Percentiles rank a stretch among this genome's conserved stretches.
Conservation (phyloP, 1,140 invertebrate genomes). For the Philopotamus ludificatus region DNA sequence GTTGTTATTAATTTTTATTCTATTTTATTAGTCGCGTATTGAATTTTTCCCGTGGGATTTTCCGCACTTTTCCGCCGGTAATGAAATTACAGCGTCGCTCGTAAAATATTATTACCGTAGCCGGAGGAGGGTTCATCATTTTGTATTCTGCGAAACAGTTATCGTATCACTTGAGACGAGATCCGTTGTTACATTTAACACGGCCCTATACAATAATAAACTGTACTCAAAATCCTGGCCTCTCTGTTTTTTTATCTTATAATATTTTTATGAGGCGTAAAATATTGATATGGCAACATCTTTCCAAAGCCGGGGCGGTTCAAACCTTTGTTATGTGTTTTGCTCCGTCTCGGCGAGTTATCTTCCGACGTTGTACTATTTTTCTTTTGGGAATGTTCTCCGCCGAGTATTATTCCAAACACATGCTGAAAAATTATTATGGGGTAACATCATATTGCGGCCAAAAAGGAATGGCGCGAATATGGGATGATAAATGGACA, state of each 20-base stretch:
- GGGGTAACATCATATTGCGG: slow-evolving; percentile 18
- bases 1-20: too few species aligned
- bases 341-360: slow-evolving; percentile 4
- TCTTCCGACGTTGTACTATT: slow-evolving; percentile 15
- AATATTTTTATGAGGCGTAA: slow-evolving; percentile 2
- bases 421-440: slow-evolving; percentile 12
- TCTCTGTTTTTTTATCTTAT: not conserved
- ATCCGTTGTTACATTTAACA: not conserved
- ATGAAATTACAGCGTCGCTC: not conserved
- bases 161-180: not conserved
- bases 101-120: not conserved
- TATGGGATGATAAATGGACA: slow-evolving; percentile 25
- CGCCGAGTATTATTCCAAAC: slow-evolving; percentile 12
- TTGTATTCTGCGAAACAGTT: not conserved
- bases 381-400: not conserved
- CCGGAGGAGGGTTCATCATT: not conserved
- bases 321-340: not conserved
- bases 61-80: too few species aligned
- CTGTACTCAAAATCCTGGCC: not conserved
- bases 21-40: too few species aligned
- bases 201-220: not conserved
- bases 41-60: too few species aligned
- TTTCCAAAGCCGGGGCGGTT: not conserved
- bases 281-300: not conserved
- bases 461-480: slow-evolving; percentile 10